Evolutionary conservation across 35 echinoderm and acorn worm species (phyloP).

Genomic region (Heliocidaris tuberculata): DNA sequence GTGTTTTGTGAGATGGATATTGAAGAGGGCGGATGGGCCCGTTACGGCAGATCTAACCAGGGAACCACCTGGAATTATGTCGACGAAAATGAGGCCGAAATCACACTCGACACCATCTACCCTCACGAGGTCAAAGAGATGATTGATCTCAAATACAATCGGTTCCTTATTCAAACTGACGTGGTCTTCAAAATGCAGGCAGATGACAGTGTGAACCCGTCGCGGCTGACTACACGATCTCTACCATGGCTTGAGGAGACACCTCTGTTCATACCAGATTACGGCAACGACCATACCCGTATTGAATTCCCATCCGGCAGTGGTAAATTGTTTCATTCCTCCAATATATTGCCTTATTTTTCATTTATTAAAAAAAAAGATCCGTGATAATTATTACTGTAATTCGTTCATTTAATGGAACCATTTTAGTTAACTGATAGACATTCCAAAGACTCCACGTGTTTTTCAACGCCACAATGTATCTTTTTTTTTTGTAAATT

Average conservation of each 20-base stretch:
- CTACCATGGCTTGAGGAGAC: slow-evolving; percentile 44
- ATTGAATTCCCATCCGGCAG: slow-evolving; percentile 23
- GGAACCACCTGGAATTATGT: slow-evolving; percentile 27
- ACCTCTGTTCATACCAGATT: neutral
- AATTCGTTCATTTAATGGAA: neutral
- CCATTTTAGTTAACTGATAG: no score
- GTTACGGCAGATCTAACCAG: slow-evolving; percentile 33
- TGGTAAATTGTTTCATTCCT: neutral
- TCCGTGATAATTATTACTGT: no score
- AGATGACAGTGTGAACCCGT: slow-evolving; percentile 47
- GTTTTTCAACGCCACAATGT: neutral
- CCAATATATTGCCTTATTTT: no score
- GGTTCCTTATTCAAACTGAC: slow-evolving; percentile 37
- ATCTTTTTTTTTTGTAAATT: neutral
- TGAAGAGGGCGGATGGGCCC: slow-evolving; percentile 31
- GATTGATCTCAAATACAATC: slow-evolving; percentile 47
- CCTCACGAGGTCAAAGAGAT: slow-evolving; percentile 17
- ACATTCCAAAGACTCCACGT: no score
- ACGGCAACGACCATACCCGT: slow-evolving; percentile 50
- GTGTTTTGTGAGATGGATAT: slow-evolving; percentile 55
- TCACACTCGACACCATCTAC: slow-evolving; percentile 31
- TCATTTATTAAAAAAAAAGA: no score
- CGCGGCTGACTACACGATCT: slow-evolving; percentile 6
- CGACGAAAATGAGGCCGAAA: slow-evolving; percentile 41
- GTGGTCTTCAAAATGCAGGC: slow-evolving; percentile 42